A percentile compares a stretch with the other conserved stretches of the same genome.
Evolutionary conservation across 2,113 vertebrate genomes (phyloP).

Genomic region (Otus sunia): DNA sequence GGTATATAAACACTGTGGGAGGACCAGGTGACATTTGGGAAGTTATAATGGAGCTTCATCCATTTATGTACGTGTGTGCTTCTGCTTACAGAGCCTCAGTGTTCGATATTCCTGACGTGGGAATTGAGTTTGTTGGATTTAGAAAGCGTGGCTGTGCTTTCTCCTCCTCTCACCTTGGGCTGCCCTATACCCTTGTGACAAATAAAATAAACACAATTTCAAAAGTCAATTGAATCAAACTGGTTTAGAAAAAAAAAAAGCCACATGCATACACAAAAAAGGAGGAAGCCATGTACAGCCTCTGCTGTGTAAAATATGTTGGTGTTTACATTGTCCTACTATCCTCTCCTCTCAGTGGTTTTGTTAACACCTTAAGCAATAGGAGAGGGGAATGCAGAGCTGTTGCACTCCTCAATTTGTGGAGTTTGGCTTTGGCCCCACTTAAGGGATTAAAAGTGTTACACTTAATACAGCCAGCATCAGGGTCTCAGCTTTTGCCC

Average conservation of each 20-base stretch:
- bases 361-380: neutral
- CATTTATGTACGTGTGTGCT: fast-evolving
- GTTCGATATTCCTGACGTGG: neutral
- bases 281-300: neutral
- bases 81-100: neutral
- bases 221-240: neutral
- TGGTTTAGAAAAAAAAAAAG: neutral
- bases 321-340: neutral
- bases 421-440: neutral
- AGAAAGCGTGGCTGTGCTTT: neutral
- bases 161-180: neutral
- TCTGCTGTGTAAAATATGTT: neutral
- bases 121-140: neutral
- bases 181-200: neutral
- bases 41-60: neutral
- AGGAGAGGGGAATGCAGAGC: neutral
- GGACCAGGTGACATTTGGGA: neutral
- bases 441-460: neutral
- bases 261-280: neutral
- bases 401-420: neutral
- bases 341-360: neutral
- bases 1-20: neutral
- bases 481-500: neutral
- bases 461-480: neutral
- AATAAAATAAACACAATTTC: neutral